Evolutionary conservation across 53 echinoderm and acorn worm species (phyloP).

Genomic region (Pentamera pediparva): DNA sequence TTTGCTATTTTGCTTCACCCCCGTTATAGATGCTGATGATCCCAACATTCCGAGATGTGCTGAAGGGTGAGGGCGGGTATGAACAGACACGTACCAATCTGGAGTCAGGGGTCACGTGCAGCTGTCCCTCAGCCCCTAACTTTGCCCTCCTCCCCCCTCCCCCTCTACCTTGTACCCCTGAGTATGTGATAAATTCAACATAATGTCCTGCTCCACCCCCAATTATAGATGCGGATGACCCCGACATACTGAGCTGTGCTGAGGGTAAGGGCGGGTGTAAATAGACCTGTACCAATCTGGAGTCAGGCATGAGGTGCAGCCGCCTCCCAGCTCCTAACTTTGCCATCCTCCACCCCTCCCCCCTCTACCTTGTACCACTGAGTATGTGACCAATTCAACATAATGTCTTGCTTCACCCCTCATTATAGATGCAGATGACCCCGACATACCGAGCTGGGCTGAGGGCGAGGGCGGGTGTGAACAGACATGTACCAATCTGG

Average conservation of each 20-base stretch:
- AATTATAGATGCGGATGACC: constrained; percentile 46
- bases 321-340: constrained; percentile 13
- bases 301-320: constrained; percentile 69
- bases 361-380: too few species aligned
- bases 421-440: constrained; percentile 56
- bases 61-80: constrained; percentile 59
- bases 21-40: constrained; percentile 60
- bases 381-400: too few species aligned
- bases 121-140: too few species aligned
- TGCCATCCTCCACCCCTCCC: neutral
- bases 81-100: constrained; percentile 61
- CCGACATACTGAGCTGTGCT: constrained; percentile 42
- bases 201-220: neutral
- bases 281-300: constrained; percentile 59
- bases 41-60: constrained; percentile 42
- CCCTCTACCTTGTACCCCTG: too few species aligned
- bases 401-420: too few species aligned
- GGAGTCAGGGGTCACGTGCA: constrained; percentile 65
- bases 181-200: neutral
- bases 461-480: constrained; percentile 63
- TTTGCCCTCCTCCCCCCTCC: too few species aligned
- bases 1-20: too few species aligned
- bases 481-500: constrained; percentile 58
- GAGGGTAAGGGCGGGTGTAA: constrained; percentile 64
- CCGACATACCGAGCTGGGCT: constrained; percentile 42